phyloP scores from a whole-genome alignment of 2,888 invertebrate genomes.

The Aspidiotus rigidus region DNA sequence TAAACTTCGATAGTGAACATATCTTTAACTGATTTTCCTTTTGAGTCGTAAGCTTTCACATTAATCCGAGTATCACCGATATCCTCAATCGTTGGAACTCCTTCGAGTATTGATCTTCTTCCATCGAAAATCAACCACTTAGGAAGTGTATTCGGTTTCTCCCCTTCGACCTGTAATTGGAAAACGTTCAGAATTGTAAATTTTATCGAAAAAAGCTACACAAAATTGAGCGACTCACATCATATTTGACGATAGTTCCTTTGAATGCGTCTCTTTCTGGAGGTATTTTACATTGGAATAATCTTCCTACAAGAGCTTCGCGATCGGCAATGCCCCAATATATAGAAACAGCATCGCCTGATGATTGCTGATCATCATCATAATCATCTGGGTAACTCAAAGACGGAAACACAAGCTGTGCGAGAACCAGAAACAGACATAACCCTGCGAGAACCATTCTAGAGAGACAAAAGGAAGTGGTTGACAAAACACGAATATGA shows the following conservation, averaged over 20 bases:
- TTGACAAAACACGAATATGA: no score
- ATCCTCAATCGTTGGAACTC: constrained; percentile 60
- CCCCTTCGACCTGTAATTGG: constrained; percentile 43
- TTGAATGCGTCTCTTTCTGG: constrained; percentile 54
- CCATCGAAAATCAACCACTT: constrained; percentile 64
- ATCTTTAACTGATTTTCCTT: constrained; percentile 50
- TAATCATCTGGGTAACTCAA: not conserved
- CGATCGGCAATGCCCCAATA: constrained; percentile 53
- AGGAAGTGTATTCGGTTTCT: constrained; percentile 47
- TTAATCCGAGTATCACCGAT: constrained; percentile 57
- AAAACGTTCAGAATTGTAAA: not conserved
- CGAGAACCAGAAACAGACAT: not conserved
- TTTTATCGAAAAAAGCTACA: not conserved
- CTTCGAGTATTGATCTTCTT: constrained; percentile 59
- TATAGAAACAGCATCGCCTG: constrained; percentile 41
- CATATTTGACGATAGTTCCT: constrained; percentile 57
- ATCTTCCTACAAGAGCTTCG: constrained; percentile 59
- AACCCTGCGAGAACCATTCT: no score
- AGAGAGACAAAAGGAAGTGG: no score
- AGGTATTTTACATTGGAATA: constrained; percentile 63
- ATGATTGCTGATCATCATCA: constrained; percentile 25
- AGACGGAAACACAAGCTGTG: not conserved
- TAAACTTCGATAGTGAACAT: constrained; percentile 58
- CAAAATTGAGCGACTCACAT: constrained; percentile 48
- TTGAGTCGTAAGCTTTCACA: constrained; percentile 50